phyloP scores from a whole-genome alignment of 37 sponge, comb jelly and placozoan species.

The Dysidea cf. avara region DNA sequence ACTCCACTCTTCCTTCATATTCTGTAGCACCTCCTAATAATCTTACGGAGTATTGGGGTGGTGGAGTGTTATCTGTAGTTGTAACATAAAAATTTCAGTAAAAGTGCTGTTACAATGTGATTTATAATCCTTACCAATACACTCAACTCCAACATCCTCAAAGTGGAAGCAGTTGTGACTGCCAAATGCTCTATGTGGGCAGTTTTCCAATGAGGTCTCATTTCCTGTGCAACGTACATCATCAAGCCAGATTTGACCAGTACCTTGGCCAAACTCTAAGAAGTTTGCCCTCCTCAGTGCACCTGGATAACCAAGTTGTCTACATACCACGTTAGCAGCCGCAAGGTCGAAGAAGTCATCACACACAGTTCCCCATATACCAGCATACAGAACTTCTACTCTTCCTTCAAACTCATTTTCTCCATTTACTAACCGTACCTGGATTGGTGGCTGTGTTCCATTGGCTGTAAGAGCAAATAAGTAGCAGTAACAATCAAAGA shows the following conservation, averaged over 20 bases:
- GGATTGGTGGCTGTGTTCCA: too few species aligned
- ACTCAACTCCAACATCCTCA: constrained; percentile 24
- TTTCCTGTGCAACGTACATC: constrained; percentile 18
- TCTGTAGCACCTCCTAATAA: neutral
- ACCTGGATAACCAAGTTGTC: constrained; percentile 23
- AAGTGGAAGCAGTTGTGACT: neutral
- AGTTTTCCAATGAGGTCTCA: constrained; percentile 4
- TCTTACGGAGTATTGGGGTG: constrained; percentile 1
- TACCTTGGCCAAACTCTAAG: constrained; percentile 1
- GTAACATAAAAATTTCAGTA: neutral
- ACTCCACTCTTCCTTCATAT: constrained; percentile 26
- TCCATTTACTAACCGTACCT: constrained; percentile 6
- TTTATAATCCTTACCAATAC: constrained; percentile 9
- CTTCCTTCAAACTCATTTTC: constrained; percentile 1
- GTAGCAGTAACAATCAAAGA: too few species aligned
- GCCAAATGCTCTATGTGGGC: neutral
- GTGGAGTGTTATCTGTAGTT: neutral
- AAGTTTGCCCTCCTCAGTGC: neutral
- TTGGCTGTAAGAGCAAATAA: too few species aligned
- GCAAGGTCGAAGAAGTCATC: constrained; percentile 9
- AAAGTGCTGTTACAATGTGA: neutral
- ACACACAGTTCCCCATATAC: constrained; percentile 34
- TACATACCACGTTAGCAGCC: constrained; percentile 14
- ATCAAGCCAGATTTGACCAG: constrained; percentile 11
- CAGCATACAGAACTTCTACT: constrained; percentile 16